Percentiles rank a stretch among this genome's conserved stretches.
These are phyloP conservation scores for Babylonia areolata DNA, from an alignment of 1,140 invertebrate species.

Conservation along the genomic window DNA sequence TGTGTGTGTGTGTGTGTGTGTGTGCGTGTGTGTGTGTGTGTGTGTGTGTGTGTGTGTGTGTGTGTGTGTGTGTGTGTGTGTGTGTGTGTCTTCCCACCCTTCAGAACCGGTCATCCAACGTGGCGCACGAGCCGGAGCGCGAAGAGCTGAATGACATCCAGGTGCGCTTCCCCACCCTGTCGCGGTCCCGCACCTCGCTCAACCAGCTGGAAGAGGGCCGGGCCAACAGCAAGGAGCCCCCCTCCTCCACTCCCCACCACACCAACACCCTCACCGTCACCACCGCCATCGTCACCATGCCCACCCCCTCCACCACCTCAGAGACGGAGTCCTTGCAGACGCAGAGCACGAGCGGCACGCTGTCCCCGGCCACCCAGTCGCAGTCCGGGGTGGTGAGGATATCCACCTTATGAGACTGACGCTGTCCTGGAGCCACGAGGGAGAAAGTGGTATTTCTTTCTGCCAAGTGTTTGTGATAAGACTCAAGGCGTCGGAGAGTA, in stretches of 20 bases:
- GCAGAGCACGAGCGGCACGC: constrained; percentile 56
- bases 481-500: too few species aligned
- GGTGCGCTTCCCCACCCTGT: constrained; percentile 73
- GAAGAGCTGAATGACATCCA: constrained; percentile 78
- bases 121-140: constrained; percentile 69
- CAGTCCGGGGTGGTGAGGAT: constrained; percentile 64
- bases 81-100: constrained; percentile 23
- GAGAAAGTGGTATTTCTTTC: too few species aligned
- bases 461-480: too few species aligned
- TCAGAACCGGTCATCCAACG: constrained; percentile 68
- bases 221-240: constrained; percentile 20
- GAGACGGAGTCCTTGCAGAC: constrained; percentile 63
- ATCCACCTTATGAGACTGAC: constrained; percentile 64
- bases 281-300: constrained; percentile 66
- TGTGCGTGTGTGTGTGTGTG: too few species aligned
- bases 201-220: constrained; percentile 60
- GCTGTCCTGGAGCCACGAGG: too few species aligned
- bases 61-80: too few species aligned
- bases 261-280: constrained; percentile 67
- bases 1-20: too few species aligned
- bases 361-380: constrained; percentile 52
- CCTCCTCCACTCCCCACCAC: constrained; percentile 36
- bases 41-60: too few species aligned
- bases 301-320: constrained; percentile 69
- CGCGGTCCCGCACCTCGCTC: constrained; percentile 67